Conservation (phyloP, 2,888 invertebrate genomes). For the Ptilodon capucinus region DNA sequence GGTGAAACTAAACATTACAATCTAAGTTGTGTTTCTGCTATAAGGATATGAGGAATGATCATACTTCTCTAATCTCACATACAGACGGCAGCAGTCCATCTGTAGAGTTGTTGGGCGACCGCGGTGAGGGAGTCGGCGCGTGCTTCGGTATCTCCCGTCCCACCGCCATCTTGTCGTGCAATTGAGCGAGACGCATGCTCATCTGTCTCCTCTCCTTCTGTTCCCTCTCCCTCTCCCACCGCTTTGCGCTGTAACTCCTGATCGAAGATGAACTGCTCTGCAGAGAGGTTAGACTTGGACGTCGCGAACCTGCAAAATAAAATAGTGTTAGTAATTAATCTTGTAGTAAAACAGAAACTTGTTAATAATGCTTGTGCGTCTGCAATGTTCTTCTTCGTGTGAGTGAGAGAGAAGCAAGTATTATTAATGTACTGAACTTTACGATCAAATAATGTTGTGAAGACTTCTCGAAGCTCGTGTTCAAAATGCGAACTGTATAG, state of each 20-base stretch:
- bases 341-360: not conserved
- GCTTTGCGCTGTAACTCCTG: conserved; percentile 90
- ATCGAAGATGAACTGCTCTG: conserved; percentile 93
- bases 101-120: conserved; percentile 90
- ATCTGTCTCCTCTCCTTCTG: conserved; percentile 91
- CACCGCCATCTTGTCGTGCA: conserved; percentile 85
- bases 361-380: conserved; percentile 13
- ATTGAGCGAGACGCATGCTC: conserved; percentile 88
- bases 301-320: conserved; percentile 88
- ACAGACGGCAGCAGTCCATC: conserved; percentile 92
- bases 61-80: conserved; percentile 90
- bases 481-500: conserved; percentile 5
- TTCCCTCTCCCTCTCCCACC: conserved; percentile 91
- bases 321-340: conserved; percentile 13
- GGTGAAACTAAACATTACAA: not conserved
- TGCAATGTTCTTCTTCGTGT: conserved; percentile 9
- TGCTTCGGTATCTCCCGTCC: conserved; percentile 72
- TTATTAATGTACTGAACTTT: conserved; percentile 12
- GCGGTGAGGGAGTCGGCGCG: conserved; percentile 87
- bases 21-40: conserved; percentile 27
- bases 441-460: conserved; percentile 13
- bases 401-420: conserved; percentile 20
- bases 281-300: conserved; percentile 93
- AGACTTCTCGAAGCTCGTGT: conserved; percentile 9
- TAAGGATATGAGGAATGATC: conserved; percentile 52